phyloP scores from a whole-genome alignment of 2,797 vertebrate genomes.

The Chiroxiphia lanceolata region DNA sequence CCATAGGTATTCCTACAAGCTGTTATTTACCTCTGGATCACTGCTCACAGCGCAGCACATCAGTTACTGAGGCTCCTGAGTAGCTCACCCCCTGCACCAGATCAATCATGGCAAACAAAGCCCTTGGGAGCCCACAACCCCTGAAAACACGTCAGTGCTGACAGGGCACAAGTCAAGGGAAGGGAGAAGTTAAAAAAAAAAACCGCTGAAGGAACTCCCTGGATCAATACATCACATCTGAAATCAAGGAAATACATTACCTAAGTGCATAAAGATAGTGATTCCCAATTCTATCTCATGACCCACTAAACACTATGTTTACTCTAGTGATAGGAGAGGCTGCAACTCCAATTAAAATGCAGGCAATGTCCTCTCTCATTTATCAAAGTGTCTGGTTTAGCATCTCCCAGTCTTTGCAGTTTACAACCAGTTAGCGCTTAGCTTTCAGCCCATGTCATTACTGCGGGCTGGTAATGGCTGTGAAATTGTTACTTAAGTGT shows the following conservation, averaged over 20 bases:
- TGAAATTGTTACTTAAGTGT: conserved; percentile 51
- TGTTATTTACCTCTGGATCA: neutral
- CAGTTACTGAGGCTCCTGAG: neutral
- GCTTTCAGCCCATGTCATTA: conserved; percentile 33
- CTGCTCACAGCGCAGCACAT: neutral
- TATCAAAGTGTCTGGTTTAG: neutral
- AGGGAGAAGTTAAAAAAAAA: neutral
- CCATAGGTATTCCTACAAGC: neutral
- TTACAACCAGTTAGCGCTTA: conserved; percentile 18
- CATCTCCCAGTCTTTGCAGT: neutral
- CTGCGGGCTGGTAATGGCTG: conserved; percentile 39
- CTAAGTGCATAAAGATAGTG: neutral
- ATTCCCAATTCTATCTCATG: neutral
- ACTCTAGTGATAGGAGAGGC: neutral
- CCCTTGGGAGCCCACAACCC: neutral
- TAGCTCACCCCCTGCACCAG: neutral
- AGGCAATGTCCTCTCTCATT: neutral
- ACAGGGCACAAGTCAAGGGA: neutral
- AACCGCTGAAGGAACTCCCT: neutral
- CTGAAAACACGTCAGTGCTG: neutral
- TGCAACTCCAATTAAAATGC: conserved; percentile 15
- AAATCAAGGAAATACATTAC: conserved; percentile 35
- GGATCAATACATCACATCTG: conserved; percentile 7
- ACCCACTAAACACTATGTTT: neutral
- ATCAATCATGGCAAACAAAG: neutral